These are phyloP conservation scores for Nesoenas mayeri DNA, from an alignment of 2,113 vertebrate species.

Conservation along the genomic window DNA sequence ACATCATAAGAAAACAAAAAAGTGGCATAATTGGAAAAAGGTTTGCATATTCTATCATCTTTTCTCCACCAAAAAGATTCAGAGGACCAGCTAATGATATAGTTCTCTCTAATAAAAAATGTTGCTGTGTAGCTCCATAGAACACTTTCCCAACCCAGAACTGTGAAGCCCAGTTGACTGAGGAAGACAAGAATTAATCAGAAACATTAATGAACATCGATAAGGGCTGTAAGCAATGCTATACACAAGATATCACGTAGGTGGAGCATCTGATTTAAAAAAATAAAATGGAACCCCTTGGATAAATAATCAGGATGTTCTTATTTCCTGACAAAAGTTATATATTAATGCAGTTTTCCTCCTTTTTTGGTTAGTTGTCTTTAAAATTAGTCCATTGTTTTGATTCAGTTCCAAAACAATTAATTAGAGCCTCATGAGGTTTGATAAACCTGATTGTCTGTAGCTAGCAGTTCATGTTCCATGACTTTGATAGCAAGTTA, in stretches of 20 bases:
- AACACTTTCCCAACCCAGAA: background rate
- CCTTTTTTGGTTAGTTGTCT: background rate
- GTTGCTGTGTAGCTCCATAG: background rate
- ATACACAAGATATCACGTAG: background rate
- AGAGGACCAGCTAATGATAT: background rate
- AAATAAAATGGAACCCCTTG: background rate
- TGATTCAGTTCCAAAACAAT: background rate
- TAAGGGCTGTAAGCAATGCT: background rate
- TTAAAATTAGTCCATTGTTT: background rate
- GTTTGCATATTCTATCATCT: background rate
- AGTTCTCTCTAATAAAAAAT: background rate
- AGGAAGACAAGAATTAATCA: background rate
- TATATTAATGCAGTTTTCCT: background rate
- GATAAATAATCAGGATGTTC: background rate
- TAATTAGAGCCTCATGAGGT: background rate
- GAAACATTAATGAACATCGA: background rate
- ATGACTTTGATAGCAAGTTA: background rate
- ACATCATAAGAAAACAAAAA: background rate
- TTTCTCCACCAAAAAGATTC: background rate
- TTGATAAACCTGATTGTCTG: background rate
- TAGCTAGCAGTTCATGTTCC: background rate
- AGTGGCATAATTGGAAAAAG: background rate
- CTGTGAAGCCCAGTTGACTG: background rate
- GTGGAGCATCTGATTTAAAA: background rate
- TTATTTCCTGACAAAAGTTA: background rate